Evolutionary conservation across 2,113 vertebrate species (phyloP).

Genomic region (Bagarius yarrelli): DNA sequence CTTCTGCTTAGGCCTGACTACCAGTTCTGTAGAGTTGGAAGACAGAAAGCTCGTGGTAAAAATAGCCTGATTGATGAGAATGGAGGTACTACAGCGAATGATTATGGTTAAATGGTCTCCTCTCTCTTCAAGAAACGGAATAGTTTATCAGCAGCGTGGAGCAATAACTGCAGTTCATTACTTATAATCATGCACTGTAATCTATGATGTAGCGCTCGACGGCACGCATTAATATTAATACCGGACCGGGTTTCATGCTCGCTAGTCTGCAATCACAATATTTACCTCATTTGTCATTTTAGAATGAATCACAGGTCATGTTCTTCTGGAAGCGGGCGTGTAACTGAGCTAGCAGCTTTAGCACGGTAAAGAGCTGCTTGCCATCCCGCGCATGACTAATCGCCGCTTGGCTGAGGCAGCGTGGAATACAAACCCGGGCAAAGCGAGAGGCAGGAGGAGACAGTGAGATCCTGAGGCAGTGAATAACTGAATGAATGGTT

Average conservation of each 20-base stretch:
- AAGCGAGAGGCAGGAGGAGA: neutral
- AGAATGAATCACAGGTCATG: slow-evolving; percentile 21
- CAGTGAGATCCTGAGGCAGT: neutral
- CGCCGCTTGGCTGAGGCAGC: slow-evolving; percentile 8
- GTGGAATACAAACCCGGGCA: neutral
- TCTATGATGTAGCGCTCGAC: slow-evolving; percentile 18
- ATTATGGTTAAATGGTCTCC: neutral
- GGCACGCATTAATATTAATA: slow-evolving; percentile 28
- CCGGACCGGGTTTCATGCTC: neutral
- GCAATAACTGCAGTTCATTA: neutral
- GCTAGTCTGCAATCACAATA: slow-evolving; percentile 33
- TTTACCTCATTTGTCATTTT: slow-evolving; percentile 32
- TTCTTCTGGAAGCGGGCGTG: slow-evolving; percentile 4
- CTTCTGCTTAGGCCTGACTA: too few relatives aligned
- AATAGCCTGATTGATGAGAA: neutral
- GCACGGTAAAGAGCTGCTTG: neutral
- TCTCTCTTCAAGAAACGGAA: neutral
- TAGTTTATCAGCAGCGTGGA: neutral
- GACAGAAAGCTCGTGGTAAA: neutral
- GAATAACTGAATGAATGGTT: neutral
- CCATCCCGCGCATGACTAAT: slow-evolving; percentile 25
- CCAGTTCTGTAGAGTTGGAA: neutral
- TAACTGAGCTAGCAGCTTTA: neutral
- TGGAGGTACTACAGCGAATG: neutral
- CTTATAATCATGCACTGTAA: neutral